Percentiles rank a stretch among this genome's conserved stretches.
phyloP scores from a whole-genome alignment of 2,888 invertebrate species.

The Carcina quercana region DNA sequence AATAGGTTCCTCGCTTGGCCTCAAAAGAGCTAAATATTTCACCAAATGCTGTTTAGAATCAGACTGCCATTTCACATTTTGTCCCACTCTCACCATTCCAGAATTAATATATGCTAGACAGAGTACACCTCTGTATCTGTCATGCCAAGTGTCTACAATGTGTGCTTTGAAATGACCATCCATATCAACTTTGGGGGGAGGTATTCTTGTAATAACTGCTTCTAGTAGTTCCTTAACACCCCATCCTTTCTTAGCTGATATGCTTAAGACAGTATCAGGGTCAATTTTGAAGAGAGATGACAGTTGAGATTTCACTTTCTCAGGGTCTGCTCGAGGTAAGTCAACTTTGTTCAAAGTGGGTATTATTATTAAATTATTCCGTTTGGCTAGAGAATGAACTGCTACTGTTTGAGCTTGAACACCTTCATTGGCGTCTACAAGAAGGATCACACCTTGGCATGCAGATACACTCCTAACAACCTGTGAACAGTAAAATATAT shows the following conservation, averaged over 20 bases:
- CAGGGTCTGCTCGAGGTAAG: slow-evolving; percentile 91
- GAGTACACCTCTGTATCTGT: slow-evolving; percentile 88
- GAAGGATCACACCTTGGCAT: slow-evolving; percentile 94
- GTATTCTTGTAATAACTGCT: slow-evolving; percentile 85
- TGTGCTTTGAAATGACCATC: slow-evolving; percentile 82
- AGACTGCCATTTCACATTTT: slow-evolving; percentile 82
- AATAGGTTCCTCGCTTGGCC: slow-evolving; percentile 82
- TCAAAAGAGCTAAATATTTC: slow-evolving; percentile 84
- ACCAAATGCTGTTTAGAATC: slow-evolving; percentile 86
- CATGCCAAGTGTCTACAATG: slow-evolving; percentile 96
- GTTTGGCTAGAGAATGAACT: slow-evolving; percentile 93
- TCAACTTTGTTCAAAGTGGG: slow-evolving; percentile 98
- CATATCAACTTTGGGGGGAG: slow-evolving; percentile 78
- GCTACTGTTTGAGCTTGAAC: slow-evolving; percentile 99
- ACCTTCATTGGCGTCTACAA: slow-evolving; percentile 97
- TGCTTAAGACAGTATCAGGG: slow-evolving; percentile 81
- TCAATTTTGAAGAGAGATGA: slow-evolving; percentile 88
- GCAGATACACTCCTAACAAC: slow-evolving; percentile 91
- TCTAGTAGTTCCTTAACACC: slow-evolving; percentile 86
- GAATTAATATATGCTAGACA: slow-evolving; percentile 85
- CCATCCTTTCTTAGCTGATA: slow-evolving; percentile 94
- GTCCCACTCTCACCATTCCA: slow-evolving; percentile 82
- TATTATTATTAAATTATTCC: slow-evolving; percentile 85
- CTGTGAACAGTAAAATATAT: slow-evolving; percentile 38
- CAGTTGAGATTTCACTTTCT: slow-evolving; percentile 85